Base-by-base conservation (phyloP, 2,113 vertebrate genomes). In the Phycodurus eques region DNA sequence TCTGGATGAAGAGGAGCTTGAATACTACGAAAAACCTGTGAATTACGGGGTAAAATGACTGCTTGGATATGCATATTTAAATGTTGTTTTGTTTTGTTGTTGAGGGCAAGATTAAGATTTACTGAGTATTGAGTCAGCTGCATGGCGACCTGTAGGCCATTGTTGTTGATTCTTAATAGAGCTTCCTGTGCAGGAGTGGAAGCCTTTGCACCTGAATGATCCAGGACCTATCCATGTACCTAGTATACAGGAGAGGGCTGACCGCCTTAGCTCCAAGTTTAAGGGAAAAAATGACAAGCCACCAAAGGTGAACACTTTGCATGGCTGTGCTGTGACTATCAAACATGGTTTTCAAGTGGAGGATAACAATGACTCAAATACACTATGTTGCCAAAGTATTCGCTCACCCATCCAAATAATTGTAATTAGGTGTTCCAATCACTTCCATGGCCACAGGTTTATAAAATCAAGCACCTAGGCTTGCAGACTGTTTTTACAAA, bases 171-270 rank as follows among this genome's bases (percentile, higher is more conserved):
- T 74, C 72, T 86, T 65, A 87, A n/a, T 27, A 54, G 27, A 71
- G 72, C 82, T 27, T 86, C 71, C 72, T 39, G 80, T 68, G 61
- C 82, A 93, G 92, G 92, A 89, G 46, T 42, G 59, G 79, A 71
- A 71, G 10, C 75, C 67, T 0, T 67, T 75, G 27, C 75, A 75
- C 9, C 56, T 70, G 68, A 74, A 81, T 22, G 81, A 88, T 17
- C 87, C 80, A 2, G 74, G 75, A 62, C 81, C 83, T 12, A 57
- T 87, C 75, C 87, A 78, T 81, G 89, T 89, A 70, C 86, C 87
- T 61, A 89, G 88, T 57, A 81, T 92, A 78, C 89, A 92, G 78
- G 89, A 93, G 79, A 86, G 92, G 87, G 85, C 86, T 0, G 86
- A 90, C 0, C 78, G 81, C 70, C 83, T 92, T 0, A 70, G 85